Conservation (phyloP, 64 coral and sea anemone genomes). For the Platygyra sinensis region DNA sequence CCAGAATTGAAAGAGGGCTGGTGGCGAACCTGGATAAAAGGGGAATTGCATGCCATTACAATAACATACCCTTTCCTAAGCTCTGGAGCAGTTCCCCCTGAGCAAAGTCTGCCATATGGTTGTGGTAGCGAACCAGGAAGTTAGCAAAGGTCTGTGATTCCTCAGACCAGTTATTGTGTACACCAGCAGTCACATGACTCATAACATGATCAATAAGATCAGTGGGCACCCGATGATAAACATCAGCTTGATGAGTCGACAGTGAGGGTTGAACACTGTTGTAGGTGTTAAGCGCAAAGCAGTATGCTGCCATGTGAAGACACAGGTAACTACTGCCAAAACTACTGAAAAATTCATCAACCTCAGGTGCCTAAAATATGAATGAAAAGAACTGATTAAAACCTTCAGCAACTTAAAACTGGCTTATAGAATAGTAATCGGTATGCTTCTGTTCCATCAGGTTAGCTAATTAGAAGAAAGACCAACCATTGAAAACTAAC, state of each 20-base stretch:
- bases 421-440: too few species aligned
- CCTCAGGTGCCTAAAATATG: slow-evolving; percentile 69
- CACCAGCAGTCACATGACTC: slow-evolving; percentile 25
- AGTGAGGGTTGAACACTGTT: slow-evolving; percentile 52
- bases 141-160: slow-evolving; percentile 36
- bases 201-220: slow-evolving; percentile 72
- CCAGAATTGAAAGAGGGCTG: too few species aligned
- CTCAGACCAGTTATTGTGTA: slow-evolving; percentile 46
- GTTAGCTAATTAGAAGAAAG: too few species aligned
- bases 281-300: slow-evolving; percentile 81
- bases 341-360: slow-evolving; percentile 71
- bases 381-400: not conserved
- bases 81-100: slow-evolving; percentile 90
- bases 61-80: slow-evolving; percentile 77
- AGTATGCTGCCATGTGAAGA: slow-evolving; percentile 89
- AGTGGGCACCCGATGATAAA: slow-evolving; percentile 69
- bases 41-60: not conserved
- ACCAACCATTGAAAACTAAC: too few species aligned
- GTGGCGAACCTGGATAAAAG: too few species aligned
- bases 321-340: slow-evolving; percentile 69
- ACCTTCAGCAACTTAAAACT: not conserved
- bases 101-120: slow-evolving; percentile 94
- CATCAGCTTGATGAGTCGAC: slow-evolving; percentile 38
- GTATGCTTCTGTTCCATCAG: too few species aligned
- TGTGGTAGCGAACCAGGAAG: slow-evolving; percentile 70